Conservation (phyloP, 2,888 invertebrate species). For the Oxytorus armatus region DNA sequence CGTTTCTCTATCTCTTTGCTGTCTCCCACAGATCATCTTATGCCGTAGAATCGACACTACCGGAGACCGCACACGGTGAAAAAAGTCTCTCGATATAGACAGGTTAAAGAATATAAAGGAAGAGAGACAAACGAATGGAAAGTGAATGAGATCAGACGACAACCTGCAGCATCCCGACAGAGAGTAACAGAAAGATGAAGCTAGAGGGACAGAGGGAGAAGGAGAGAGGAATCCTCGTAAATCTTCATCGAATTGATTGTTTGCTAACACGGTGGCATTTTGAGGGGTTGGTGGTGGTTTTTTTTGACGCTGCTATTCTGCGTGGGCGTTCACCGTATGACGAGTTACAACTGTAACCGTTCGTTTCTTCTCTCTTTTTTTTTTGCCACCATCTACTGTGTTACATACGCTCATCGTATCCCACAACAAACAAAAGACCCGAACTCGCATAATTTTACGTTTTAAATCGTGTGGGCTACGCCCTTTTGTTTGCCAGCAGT, state of each 20-base stretch:
- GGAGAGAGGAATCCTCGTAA: constrained; percentile 71
- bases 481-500: neutral
- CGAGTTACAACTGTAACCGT: constrained; percentile 55
- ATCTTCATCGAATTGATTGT: constrained; percentile 77
- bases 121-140: constrained; percentile 15
- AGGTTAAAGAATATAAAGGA: constrained; percentile 22
- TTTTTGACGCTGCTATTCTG: constrained; percentile 52
- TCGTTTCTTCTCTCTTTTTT: constrained; percentile 12
- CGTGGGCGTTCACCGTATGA: constrained; percentile 59
- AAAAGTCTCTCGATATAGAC: constrained; percentile 50
- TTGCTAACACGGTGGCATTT: constrained; percentile 74
- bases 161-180: constrained; percentile 35
- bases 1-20: constrained; percentile 24
- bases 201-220: neutral
- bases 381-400: constrained; percentile 1
- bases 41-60: neutral
- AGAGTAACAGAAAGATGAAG: constrained; percentile 3
- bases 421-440: neutral
- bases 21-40: constrained; percentile 28
- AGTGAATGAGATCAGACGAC: constrained; percentile 41
- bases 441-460: constrained; percentile 24
- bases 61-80: constrained; percentile 36
- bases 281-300: constrained; percentile 57
- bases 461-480: neutral
- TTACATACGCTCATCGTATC: neutral